Evolutionary conservation across 1,140 invertebrate species (phyloP).

Genomic region (fruit fly (Drosophila melanogaster)): Release_6_plus_ISO1_MT NC_004354.4:1610001-1610500

Average conservation of each 20-base stretch:
- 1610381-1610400: conserved; percentile 18
- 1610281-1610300: conserved; percentile 34
- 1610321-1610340: conserved; percentile 59
- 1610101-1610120: conserved; percentile 14
- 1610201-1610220: conserved; percentile 28
- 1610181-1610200: too few species aligned
- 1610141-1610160: conserved; percentile 15
- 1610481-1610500: conserved; percentile 43
- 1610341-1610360: conserved; percentile 76
- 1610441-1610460: conserved; percentile 44
- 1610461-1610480: conserved; percentile 1
- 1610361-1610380: conserved; percentile 64
- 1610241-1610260: neutral
- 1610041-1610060: conserved; percentile 1
- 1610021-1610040: too few species aligned
- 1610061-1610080: conserved; percentile 11
- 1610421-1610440: conserved; percentile 4
- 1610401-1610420: conserved; percentile 1
- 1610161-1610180: conserved; percentile 7
- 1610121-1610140: conserved; percentile 12
- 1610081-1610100: conserved; percentile 10
- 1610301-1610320: neutral
- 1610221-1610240: conserved; percentile 44
- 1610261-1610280: neutral
- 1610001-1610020: neutral